phyloP scores from a whole-genome alignment of 2,888 invertebrate species.

The Microchrysa polita region DNA sequence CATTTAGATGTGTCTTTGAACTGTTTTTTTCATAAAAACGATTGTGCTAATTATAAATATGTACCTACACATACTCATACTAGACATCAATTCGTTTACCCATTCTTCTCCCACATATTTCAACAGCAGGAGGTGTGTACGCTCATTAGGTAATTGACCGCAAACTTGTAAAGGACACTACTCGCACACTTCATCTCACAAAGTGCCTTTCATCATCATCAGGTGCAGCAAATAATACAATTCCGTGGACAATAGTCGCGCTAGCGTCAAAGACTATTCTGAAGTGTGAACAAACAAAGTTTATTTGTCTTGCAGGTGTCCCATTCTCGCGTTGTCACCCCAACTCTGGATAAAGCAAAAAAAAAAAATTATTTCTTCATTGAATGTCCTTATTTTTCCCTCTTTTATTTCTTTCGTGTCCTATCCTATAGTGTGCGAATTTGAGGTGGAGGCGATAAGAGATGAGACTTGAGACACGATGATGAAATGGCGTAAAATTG shows the following conservation, averaged over 20 bases:
- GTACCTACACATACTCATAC: too few species aligned
- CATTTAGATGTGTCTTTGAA: too few species aligned
- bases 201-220: constrained; percentile 21
- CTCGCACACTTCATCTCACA: constrained; percentile 45
- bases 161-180: constrained; percentile 45
- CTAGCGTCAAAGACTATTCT: background rate
- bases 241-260: background rate
- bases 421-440: constrained; percentile 26
- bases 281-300: background rate
- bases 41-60: too few species aligned
- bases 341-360: background rate
- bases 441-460: too few species aligned
- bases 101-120: constrained; percentile 32
- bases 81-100: too few species aligned
- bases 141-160: constrained; percentile 53
- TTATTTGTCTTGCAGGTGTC: constrained; percentile 14
- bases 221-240: constrained; percentile 28
- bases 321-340: background rate
- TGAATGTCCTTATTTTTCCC: constrained; percentile 43
- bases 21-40: too few species aligned
- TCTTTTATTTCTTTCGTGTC: constrained; percentile 40
- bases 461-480: constrained; percentile 40
- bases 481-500: constrained; percentile 46
- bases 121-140: constrained; percentile 50
- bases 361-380: constrained; percentile 10